These are phyloP conservation scores for Tipula lateralis DNA, from an alignment of 2,888 invertebrate genomes.

Conservation along the genomic window DNA sequence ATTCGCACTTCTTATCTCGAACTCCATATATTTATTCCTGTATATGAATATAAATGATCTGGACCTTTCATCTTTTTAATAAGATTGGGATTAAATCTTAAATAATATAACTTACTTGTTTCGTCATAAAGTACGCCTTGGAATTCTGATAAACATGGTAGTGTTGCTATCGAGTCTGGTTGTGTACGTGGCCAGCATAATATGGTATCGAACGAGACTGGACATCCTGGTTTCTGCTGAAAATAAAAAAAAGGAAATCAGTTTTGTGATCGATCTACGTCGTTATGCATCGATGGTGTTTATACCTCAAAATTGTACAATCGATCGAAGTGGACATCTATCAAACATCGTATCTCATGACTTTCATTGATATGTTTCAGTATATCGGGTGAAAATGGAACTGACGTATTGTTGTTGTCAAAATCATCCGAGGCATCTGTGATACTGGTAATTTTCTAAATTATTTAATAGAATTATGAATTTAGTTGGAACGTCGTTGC, in stretches of 20 bases:
- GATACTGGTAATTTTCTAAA: neutral
- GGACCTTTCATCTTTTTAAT: neutral
- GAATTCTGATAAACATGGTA: constrained; percentile 75
- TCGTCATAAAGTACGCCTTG: constrained; percentile 75
- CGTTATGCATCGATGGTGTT: too few species aligned
- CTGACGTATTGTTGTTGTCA: neutral
- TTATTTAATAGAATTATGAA: neutral
- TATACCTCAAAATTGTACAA: constrained; percentile 30
- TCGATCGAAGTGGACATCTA: constrained; percentile 44
- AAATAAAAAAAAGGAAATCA: neutral
- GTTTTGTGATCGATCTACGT: neutral
- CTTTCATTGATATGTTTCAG: constrained; percentile 40
- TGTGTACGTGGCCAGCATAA: constrained; percentile 81
- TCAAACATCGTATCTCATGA: constrained; percentile 44
- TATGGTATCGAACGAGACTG: constrained; percentile 67
- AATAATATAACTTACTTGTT: constrained; percentile 63
- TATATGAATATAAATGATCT: neutral
- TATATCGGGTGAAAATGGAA: constrained; percentile 21
- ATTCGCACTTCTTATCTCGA: neutral
- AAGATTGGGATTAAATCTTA: neutral
- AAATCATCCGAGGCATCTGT: constrained; percentile 29
- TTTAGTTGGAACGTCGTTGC: neutral
- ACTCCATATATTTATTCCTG: neutral
- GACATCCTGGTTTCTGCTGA: constrained; percentile 50
- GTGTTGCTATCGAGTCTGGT: constrained; percentile 61